Evolutionary conservation across 2,113 vertebrate genomes (phyloP), one percentile per base, ranked within the genome.

Genomic region (Alligator mississippiensis): DNA sequence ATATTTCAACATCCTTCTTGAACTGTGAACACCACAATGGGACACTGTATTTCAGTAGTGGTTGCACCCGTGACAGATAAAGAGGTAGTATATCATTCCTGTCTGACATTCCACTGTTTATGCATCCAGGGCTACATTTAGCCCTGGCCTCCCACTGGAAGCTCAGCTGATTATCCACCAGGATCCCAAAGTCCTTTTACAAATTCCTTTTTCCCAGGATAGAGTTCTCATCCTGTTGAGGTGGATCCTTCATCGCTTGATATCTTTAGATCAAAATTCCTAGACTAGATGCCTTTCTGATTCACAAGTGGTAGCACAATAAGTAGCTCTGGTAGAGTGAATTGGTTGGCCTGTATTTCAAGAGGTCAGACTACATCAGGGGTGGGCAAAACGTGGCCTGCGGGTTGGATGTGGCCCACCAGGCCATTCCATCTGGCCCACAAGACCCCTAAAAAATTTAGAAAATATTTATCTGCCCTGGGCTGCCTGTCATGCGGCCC

Each of bases 211-310:
- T 60, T 60, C 19, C 38, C 14, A 63, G 6, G 59, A 80, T 28
- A 54, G 34, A 87, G 62, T 16, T 57, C 5, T 1, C 21, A 21
- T 62, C 83, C 6, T 4, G 4, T 12, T n/a, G 54, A 25, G 34
- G 24, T 64, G 62, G 63, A 13, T 59, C 66, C 9, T 7, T 25
- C 19, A 16, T 15, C 24, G 5, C 70, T 24, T 47, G 34, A 47
- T 38, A 22, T 74, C 21, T 74, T 74, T 74, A 12, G 28, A 58
- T 77, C 84, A n/a, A 82, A 55, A 47, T 47, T 7, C 47, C 47
- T 47, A 47, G 8, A 0, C 0, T 61, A 1, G 22, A 17, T 79
- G 74, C 68, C 47, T 66, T 84, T 60, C 19, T 34, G 54, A 5
- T 0, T n/a, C 14, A 8, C 9, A 3, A 11, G 2, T 4, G 9